Base-by-base conservation (phyloP, 2,113 vertebrate species). In the Solea solea region DNA sequence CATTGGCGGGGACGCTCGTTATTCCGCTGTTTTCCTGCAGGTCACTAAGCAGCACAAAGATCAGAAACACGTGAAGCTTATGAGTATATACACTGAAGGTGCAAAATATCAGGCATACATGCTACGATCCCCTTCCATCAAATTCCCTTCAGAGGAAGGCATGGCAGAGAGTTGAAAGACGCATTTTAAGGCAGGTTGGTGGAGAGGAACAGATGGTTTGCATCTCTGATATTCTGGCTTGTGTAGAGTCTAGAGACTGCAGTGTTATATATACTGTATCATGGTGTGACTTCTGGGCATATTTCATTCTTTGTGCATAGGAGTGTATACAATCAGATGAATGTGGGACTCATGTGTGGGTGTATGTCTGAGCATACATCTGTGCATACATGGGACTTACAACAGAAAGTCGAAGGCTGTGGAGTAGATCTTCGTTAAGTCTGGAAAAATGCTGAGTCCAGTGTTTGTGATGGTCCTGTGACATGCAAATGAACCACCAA, bases 1-100 rank as follows among this genome's bases (percentile, higher is more conserved):
- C 91, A 49, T 93, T 92, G 70, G 84, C 81, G 8, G 90, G 93
- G 67, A 94, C 85, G 28, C 45, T 77, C 53, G 84, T 45, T 21
- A 94, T 85, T 84, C 88, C 42, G 68, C 59, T 86, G 88, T 94
- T 94, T 16, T 93, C 92, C 14, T 92, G 62, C 14, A 94, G 74
- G 55, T 90, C 82, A 56, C 93, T 94, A 12, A 56, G 64, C 51
- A 64, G 34, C 54, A 83, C 59, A 66, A 1, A 70, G 27, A 69
- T n/a, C 5, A 39, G 63, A 54, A 72, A 67, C 41, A 74, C 40
- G 34, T 4, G 11, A 14, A 59, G 13, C 28, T 76, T 15, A 56
- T 34, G 50, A 50, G 46, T 10, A 13, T 14, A 8, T 7, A 15
- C 2, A 44, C 6, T 39, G 16, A 1, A 14, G 53, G 14, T 7